phyloP scores from a whole-genome alignment of 2,888 invertebrate species.

The Amphipyra berbera region DNA sequence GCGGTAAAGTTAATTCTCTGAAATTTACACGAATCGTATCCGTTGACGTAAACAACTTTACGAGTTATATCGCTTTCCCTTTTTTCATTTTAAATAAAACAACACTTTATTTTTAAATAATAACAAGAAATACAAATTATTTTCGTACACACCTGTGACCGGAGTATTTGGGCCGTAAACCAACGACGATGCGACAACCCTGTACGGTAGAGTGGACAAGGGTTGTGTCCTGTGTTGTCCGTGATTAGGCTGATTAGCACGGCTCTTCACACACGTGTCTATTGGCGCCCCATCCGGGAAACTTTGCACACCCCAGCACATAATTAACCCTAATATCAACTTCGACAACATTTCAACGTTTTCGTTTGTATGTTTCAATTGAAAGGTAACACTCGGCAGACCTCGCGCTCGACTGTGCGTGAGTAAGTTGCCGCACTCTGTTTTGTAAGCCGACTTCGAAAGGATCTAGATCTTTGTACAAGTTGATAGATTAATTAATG shows the following conservation, averaged over 20 bases:
- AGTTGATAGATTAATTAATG: conserved; percentile 80
- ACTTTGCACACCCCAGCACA: conserved; percentile 80
- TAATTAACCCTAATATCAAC: conserved; percentile 70
- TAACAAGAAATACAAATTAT: not conserved
- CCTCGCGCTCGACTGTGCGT: conserved; percentile 76
- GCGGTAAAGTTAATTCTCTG: too few species aligned
- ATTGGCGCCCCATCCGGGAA: conserved; percentile 96
- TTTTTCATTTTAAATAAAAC: too few species aligned
- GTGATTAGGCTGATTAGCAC: conserved; percentile 94
- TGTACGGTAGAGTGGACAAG: conserved; percentile 91
- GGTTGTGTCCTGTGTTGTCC: conserved; percentile 93
- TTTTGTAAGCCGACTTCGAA: conserved; percentile 85
- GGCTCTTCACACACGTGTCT: conserved; percentile 94
- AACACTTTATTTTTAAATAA: too few species aligned
- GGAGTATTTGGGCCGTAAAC: conserved; percentile 92
- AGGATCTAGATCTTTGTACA: conserved; percentile 82
- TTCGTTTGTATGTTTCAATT: conserved; percentile 27
- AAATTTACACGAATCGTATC: too few species aligned
- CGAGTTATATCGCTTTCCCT: too few species aligned
- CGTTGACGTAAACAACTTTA: too few species aligned
- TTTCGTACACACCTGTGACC: conserved; percentile 90
- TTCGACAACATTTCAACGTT: conserved; percentile 70
- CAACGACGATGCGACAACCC: conserved; percentile 91
- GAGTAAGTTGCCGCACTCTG: conserved; percentile 73
- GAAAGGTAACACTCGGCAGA: conserved; percentile 65